phyloP scores from a whole-genome alignment of 2,113 vertebrate genomes.

The Apodemus speciosus region DNA sequence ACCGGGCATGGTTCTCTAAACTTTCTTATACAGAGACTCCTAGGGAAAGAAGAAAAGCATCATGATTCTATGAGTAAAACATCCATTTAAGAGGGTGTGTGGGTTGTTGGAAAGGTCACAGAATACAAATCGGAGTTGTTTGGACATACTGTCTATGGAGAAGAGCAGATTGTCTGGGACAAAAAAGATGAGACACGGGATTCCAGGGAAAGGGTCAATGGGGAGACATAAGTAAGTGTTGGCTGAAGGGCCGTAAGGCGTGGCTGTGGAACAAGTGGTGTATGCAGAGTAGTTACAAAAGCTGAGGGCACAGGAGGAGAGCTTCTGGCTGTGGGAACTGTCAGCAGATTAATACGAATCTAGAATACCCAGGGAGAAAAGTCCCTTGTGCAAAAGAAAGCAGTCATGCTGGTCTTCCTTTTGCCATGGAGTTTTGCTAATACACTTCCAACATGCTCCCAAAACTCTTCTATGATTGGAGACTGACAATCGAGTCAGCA shows the following conservation, averaged over 20 bases:
- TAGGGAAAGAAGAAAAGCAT: constrained; percentile 63
- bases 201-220: constrained; percentile 73
- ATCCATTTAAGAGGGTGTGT: constrained; percentile 78
- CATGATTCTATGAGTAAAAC: constrained; percentile 72
- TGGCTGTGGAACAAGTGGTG: constrained; percentile 64
- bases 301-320: constrained; percentile 67
- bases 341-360: constrained; percentile 32
- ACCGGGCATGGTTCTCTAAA: constrained; percentile 13
- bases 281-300: constrained; percentile 69
- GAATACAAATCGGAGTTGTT: constrained; percentile 77
- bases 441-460: not conserved
- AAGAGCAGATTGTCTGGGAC: constrained; percentile 73
- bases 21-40: constrained; percentile 52
- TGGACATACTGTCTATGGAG: constrained; percentile 74
- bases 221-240: constrained; percentile 69
- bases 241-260: constrained; percentile 59
- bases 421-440: not conserved
- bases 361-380: not conserved
- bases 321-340: constrained; percentile 45
- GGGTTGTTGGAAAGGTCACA: constrained; percentile 76
- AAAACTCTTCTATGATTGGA: constrained; percentile 28
- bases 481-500: constrained; percentile 14
- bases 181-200: constrained; percentile 72
- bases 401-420: not conserved
- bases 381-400: not conserved